A percentile compares a stretch with the other conserved stretches of the same genome.
phyloP scores from a whole-genome alignment of 2,888 invertebrate species.

The Agriopis leucophaearia region DNA sequence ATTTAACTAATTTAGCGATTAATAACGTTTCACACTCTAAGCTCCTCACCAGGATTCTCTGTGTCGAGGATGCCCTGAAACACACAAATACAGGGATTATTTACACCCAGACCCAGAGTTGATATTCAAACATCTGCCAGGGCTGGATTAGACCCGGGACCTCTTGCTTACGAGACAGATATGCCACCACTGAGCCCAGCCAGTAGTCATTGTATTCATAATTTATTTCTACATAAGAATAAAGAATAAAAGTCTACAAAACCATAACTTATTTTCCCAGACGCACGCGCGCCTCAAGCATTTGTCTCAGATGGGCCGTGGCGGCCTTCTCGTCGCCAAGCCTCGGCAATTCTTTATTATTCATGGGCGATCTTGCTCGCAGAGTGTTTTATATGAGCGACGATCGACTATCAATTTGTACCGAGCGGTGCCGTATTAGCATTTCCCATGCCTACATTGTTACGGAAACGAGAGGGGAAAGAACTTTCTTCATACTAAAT shows the following conservation, averaged over 20 bases:
- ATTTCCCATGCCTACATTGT: constrained; percentile 81
- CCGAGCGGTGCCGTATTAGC: constrained; percentile 80
- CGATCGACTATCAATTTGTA: constrained; percentile 87
- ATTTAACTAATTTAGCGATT: too few species aligned
- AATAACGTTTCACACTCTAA: too few species aligned
- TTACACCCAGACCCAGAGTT: too few species aligned
- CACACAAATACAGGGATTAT: too few species aligned
- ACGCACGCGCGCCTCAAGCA: not conserved
- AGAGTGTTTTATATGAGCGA: constrained; percentile 87
- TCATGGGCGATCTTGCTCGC: constrained; percentile 82
- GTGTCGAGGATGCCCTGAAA: too few species aligned
- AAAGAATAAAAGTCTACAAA: not conserved
- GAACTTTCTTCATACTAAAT: constrained; percentile 33
- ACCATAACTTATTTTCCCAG: not conserved
- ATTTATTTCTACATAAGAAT: not conserved
- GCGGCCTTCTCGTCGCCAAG: constrained; percentile 64
- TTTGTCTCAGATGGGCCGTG: constrained; percentile 22
- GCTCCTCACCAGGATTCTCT: too few species aligned
- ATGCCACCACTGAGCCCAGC: too few species aligned
- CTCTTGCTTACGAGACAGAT: too few species aligned
- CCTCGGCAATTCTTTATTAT: constrained; percentile 84
- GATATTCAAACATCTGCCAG: too few species aligned
- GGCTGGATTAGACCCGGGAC: too few species aligned
- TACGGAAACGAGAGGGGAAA: constrained; percentile 55
- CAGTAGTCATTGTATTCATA: too few species aligned